These are phyloP conservation scores for Manis crassicaudata DNA, from an alignment of 2,797 vertebrate genomes.

Conservation along the genomic window DNA sequence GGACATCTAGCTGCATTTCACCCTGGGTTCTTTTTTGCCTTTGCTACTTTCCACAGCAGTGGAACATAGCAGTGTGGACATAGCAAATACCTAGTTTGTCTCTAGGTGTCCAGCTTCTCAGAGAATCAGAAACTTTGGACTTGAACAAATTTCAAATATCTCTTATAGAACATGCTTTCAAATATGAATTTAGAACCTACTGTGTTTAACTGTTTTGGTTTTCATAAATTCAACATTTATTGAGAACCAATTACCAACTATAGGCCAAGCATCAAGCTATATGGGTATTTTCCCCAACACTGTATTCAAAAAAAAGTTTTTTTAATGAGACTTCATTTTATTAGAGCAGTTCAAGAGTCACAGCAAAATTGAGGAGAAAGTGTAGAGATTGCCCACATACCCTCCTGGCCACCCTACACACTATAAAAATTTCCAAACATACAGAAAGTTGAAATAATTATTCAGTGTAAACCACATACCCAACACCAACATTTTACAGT, in stretches of 20 bases:
- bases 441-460: neutral
- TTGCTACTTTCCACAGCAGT: neutral
- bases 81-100: neutral
- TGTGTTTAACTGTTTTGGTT: neutral
- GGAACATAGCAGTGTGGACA: neutral
- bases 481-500: neutral
- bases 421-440: neutral
- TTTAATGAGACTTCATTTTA: neutral
- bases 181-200: conserved; percentile 1
- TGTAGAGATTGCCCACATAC: neutral
- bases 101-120: neutral
- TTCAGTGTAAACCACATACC: neutral
- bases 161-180: neutral
- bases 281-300: neutral
- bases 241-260: neutral
- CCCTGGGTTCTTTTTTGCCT: neutral
- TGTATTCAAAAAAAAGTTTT: neutral
- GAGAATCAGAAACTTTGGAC: neutral
- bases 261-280: neutral
- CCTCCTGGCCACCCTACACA: neutral
- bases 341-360: neutral
- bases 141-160: conserved; percentile 1
- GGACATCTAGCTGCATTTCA: conserved; percentile 4
- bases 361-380: neutral
- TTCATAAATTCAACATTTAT: conserved; percentile 26